Conservation (phyloP, 35 echinoderm and acorn worm species). For the Holothuria glaberrima region DNA sequence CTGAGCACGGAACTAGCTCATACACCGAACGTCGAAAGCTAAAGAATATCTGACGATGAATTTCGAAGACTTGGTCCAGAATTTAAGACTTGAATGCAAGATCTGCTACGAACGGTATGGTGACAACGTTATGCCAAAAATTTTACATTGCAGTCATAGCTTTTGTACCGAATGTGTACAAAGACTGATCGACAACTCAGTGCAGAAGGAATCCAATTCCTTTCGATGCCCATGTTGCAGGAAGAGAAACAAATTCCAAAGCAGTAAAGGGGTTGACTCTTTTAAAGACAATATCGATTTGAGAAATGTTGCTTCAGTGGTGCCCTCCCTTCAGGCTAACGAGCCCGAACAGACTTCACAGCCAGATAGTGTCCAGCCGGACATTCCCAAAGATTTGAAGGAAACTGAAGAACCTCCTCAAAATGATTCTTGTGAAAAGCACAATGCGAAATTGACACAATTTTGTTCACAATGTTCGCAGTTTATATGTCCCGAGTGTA, state of each 20-base stretch:
- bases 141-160: conserved; percentile 48
- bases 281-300: conserved; percentile 47
- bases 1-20: not conserved
- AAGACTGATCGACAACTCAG: not conserved
- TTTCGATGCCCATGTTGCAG: conserved; percentile 26
- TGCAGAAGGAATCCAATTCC: not conserved
- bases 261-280: conserved; percentile 33
- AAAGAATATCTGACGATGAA: not conserved
- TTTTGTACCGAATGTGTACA: conserved; percentile 37
- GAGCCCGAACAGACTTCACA: not conserved
- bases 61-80: conserved; percentile 33
- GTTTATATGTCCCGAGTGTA: conserved; percentile 22
- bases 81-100: conserved; percentile 34
- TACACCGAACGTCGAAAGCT: not conserved
- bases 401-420: not conserved
- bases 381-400: not conserved
- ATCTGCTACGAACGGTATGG: conserved; percentile 46
- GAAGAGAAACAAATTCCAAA: conserved; percentile 35
- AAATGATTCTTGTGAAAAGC: conserved; percentile 6
- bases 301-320: conserved; percentile 26
- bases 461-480: not conserved
- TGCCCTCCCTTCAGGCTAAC: not conserved
- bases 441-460: not conserved
- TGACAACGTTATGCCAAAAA: conserved; percentile 39
- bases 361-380: not conserved